Conservation (phyloP, 2,113 vertebrate species). For the Eira barbara region DNA sequence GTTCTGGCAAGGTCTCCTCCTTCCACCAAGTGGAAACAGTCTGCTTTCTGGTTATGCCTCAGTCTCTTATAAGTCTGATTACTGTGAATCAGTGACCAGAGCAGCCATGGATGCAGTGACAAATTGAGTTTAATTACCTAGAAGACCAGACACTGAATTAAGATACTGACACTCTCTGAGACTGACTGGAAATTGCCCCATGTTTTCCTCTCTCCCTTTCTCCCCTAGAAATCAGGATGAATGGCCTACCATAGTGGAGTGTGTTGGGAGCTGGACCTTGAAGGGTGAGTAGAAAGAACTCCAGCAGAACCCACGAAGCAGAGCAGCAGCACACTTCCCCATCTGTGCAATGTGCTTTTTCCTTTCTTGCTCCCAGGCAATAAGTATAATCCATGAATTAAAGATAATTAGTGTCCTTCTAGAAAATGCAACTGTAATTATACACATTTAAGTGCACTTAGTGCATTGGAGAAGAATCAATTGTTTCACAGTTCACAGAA, state of each 20-base stretch:
- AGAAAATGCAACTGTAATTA: conserved; percentile 62
- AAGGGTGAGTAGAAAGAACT: not conserved
- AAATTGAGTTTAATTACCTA: not conserved
- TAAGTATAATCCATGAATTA: conserved; percentile 59
- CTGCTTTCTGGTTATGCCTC: not conserved
- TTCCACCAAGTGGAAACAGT: not conserved
- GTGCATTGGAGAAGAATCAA: conserved; percentile 42
- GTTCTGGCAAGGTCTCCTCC: not conserved
- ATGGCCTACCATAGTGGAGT: not conserved
- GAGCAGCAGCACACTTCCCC: not conserved
- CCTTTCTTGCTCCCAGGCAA: conserved; percentile 44
- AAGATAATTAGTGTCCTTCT: conserved; percentile 65
- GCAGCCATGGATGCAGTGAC: not conserved
- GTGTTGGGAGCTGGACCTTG: no score
- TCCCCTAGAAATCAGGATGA: not conserved
- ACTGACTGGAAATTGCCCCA: not conserved
- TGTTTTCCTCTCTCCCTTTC: not conserved
- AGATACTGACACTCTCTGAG: not conserved
- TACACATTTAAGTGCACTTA: conserved; percentile 39
- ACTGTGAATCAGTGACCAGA: not conserved
- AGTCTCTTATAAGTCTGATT: not conserved
- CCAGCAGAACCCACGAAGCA: not conserved
- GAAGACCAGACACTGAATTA: not conserved
- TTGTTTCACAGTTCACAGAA: conserved; percentile 59
- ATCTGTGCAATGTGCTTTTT: not conserved